Evolutionary conservation across 2,888 invertebrate species (phyloP), one percentile per base, ranked within the genome.

Genomic region (Trachelus stipa): DNA sequence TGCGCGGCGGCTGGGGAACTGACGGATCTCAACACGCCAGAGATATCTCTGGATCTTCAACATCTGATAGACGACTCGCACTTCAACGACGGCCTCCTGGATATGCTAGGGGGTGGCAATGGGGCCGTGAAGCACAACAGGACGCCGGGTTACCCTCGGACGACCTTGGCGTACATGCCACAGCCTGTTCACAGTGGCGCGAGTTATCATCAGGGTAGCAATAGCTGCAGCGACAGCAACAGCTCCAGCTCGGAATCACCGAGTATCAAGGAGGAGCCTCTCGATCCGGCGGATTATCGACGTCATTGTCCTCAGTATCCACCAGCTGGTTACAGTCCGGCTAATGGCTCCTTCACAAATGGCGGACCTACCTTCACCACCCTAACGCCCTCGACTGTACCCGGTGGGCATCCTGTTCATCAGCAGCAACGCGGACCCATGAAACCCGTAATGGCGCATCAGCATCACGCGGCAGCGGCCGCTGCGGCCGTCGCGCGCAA

Each of bases 41-140:
- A 98, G 92, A 97, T 98, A 91, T 97, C 97, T 83, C 93, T 98
- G 89, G 98, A 98, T 90, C 93, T 98, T 84, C 97, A 98, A 90
- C 96, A 97, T 91, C 94, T 98, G 87, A 98, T 98, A 89, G 97
- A 98, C 92, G 98, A 98, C 91, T 93, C 94, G 40, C 97, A 97
- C 92, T 97, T 98, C 92, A 95, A 96, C 87, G 97, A 97, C 86
- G 96, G 96, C 68, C 93, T 98, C 71, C 96, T 98, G 86, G 98
- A 98, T 89, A 97, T 98, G 90, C 93, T 97, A 34, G 96, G 92
- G 34, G 89, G 86, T 40, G 93, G 89, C 30, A 86, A 89, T 83
- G 87, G 88, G 0, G 81, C 85, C 40, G 81, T 88, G 78, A 92
- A 87, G 76, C 94, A 93, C 82, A 89, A 92, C 9, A 90, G 92